Conservation (phyloP, 1,140 invertebrate genomes). For the Prorops nasuta region DNA sequence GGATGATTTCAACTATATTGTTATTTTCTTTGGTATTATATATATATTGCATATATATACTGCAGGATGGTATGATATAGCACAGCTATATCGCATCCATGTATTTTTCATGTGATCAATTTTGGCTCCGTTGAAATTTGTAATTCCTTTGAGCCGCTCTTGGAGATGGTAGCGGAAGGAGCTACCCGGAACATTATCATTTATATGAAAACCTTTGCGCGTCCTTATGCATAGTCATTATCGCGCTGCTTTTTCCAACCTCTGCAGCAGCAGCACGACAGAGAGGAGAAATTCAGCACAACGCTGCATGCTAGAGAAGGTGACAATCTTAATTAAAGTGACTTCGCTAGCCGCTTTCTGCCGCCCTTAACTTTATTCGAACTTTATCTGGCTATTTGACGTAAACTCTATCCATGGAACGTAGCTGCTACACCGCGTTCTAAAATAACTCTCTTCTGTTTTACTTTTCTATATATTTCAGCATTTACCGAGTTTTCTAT, state of each 20-base stretch:
- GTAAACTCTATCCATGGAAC: too few relatives aligned
- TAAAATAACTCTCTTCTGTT: too few relatives aligned
- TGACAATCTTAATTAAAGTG: conserved; percentile 30
- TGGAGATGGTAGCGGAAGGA: conserved; percentile 31
- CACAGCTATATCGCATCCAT: conserved; percentile 3
- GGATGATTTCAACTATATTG: too few relatives aligned
- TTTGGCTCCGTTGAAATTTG: conserved; percentile 37
- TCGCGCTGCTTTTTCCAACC: conserved; percentile 29
- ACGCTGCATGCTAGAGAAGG: conserved; percentile 12
- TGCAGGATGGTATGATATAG: too few relatives aligned
- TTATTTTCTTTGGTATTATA: too few relatives aligned
- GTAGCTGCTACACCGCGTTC: too few relatives aligned
- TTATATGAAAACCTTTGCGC: conserved; percentile 53
- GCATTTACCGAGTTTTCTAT: too few relatives aligned
- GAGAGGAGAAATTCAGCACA: conserved; percentile 31
- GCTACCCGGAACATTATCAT: conserved; percentile 45
- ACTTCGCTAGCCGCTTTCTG: not conserved
- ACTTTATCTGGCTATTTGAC: conserved; percentile 19
- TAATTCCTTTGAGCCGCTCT: conserved; percentile 45
- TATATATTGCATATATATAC: too few relatives aligned
- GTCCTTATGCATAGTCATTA: conserved; percentile 51
- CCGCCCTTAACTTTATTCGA: not conserved
- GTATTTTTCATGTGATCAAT: conserved; percentile 39
- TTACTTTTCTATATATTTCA: too few relatives aligned
- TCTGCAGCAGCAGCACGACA: not conserved